phyloP scores from a whole-genome alignment of 2,797 vertebrate species.

The Malacoctenus gilli region DNA sequence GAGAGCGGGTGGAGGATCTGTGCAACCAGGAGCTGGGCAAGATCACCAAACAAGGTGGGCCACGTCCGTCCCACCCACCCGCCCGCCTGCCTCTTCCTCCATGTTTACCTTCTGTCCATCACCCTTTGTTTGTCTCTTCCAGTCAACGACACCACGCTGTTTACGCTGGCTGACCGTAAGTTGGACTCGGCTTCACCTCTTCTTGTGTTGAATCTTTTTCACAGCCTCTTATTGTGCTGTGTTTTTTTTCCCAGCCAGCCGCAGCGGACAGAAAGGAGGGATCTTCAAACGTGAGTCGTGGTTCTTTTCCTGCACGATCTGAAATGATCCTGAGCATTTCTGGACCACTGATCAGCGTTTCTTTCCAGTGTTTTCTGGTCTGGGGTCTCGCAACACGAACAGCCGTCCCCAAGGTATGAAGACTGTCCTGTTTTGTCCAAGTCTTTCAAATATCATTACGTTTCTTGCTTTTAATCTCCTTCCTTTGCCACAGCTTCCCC shows the following conservation, averaged over 20 bases:
- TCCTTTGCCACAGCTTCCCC: constrained; percentile 53
- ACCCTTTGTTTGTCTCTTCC: constrained; percentile 29
- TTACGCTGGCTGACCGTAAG: constrained; percentile 71
- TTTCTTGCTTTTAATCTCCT: too few species aligned
- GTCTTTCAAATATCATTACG: too few species aligned
- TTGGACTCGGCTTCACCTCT: background rate
- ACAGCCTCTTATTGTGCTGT: too few species aligned
- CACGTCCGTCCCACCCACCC: too few species aligned
- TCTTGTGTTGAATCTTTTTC: too few species aligned
- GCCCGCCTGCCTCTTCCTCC: fast-evolving
- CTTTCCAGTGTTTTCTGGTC: constrained; percentile 77
- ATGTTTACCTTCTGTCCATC: background rate
- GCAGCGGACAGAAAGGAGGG: constrained; percentile 42
- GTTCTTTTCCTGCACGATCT: background rate
- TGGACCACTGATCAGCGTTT: background rate
- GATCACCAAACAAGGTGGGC: constrained; percentile 78
- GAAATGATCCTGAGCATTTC: background rate
- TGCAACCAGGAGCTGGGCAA: constrained; percentile 81
- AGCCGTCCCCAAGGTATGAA: constrained; percentile 61
- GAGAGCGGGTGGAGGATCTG: constrained; percentile 78
- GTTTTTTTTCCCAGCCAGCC: too few species aligned
- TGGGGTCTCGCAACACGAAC: constrained; percentile 65
- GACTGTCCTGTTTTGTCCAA: background rate
- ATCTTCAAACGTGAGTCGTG: constrained; percentile 70
- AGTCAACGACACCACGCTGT: constrained; percentile 76